These are phyloP conservation scores for Chaetorhynchus papuensis DNA, from an alignment of 2,113 vertebrate genomes.

Conservation along the genomic window DNA sequence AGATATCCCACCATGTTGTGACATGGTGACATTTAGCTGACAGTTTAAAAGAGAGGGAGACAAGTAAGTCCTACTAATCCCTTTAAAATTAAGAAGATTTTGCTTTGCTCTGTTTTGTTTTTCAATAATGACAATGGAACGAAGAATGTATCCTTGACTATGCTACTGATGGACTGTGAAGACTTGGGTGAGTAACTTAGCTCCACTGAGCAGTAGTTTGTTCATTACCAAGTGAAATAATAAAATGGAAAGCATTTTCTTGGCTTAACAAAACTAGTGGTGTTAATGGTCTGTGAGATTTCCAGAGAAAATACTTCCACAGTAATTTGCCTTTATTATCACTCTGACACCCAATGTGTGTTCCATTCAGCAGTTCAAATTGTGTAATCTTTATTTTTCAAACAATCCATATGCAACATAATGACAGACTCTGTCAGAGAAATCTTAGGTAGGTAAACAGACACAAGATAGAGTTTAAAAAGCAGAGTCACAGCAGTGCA, in stretches of 20 bases:
- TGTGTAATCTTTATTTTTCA: not conserved
- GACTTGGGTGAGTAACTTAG: not conserved
- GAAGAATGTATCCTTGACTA: not conserved
- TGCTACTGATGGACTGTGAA: not conserved
- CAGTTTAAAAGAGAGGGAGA: not conserved
- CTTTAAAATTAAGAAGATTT: not conserved
- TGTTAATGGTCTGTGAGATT: not conserved
- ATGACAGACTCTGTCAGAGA: not conserved
- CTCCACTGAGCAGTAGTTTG: not conserved
- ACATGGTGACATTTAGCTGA: not conserved
- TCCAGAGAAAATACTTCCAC: not conserved
- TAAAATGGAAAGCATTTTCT: not conserved
- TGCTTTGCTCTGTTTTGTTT: not conserved
- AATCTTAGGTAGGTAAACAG: not conserved
- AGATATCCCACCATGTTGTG: rapidly evolving
- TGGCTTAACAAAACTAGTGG: not conserved
- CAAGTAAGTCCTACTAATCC: not conserved
- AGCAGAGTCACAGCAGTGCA: not conserved
- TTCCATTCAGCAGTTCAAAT: not conserved
- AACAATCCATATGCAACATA: not conserved
- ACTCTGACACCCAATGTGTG: not conserved
- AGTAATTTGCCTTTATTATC: not conserved
- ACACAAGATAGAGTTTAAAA: not conserved
- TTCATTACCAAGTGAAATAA: not conserved
- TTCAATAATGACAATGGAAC: not conserved